Evolutionary conservation across 1,140 invertebrate species (phyloP).

Genomic region (Triops cancriformis): DNA sequence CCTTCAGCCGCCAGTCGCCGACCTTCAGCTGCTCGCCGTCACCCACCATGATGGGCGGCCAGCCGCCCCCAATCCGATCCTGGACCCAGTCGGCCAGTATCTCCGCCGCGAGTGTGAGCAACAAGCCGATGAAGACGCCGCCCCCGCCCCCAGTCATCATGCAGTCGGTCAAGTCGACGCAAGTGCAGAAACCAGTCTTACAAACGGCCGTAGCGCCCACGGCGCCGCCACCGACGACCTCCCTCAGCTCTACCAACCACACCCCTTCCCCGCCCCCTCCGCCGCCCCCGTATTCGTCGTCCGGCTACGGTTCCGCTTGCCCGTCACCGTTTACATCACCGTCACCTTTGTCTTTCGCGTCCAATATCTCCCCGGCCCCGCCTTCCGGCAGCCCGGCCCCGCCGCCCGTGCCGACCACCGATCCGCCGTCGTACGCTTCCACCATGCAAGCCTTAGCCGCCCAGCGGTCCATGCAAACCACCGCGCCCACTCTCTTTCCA

Average conservation of each 20-base stretch:
- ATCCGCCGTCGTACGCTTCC: slow-evolving; percentile 82
- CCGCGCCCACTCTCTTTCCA: slow-evolving; percentile 1
- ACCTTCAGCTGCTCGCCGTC: slow-evolving; percentile 28
- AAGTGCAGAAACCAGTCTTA: slow-evolving; percentile 84
- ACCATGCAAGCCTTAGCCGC: slow-evolving; percentile 59
- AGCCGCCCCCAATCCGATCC: slow-evolving; percentile 28
- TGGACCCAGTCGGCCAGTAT: slow-evolving; percentile 33
- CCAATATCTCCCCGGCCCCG: slow-evolving; percentile 29
- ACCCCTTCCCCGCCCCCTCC: slow-evolving; percentile 36
- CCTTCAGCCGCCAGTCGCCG: slow-evolving; percentile 21
- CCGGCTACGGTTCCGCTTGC: slow-evolving; percentile 19
- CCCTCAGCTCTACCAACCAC: slow-evolving; percentile 17
- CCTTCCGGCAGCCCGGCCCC: slow-evolving; percentile 27
- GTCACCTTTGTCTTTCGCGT: slow-evolving; percentile 29
- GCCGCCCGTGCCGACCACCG: slow-evolving; percentile 56
- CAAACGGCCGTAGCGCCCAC: slow-evolving; percentile 83
- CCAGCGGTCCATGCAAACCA: slow-evolving; percentile 6
- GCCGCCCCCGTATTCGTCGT: slow-evolving; percentile 33
- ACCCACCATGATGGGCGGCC: slow-evolving; percentile 28
- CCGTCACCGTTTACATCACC: slow-evolving; percentile 30
- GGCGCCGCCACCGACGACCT: slow-evolving; percentile 28
- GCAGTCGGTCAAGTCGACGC: slow-evolving; percentile 90
- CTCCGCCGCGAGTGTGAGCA: slow-evolving; percentile 48
- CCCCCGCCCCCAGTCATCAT: slow-evolving; percentile 87
- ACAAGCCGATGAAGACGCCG: slow-evolving; percentile 58